These are phyloP conservation scores for Anguilla japonica DNA, from an alignment of 2,113 vertebrate species.

Conservation along the genomic window DNA sequence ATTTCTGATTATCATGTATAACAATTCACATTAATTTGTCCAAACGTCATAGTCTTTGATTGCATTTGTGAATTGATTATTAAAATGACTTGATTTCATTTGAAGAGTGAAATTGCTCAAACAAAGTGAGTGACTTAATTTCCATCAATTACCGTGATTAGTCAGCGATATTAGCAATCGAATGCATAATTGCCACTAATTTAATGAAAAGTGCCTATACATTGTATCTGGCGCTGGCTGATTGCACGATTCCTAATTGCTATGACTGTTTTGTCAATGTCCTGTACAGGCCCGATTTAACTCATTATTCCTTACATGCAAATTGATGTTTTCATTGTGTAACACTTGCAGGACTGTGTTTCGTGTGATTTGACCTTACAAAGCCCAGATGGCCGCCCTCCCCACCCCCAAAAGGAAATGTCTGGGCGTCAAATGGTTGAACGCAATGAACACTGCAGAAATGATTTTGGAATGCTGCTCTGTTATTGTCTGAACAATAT, in stretches of 20 bases:
- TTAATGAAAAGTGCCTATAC: background rate
- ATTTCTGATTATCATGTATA: background rate
- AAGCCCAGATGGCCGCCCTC: no score
- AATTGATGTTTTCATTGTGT: background rate
- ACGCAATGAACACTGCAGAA: no score
- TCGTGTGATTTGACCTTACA: no score
- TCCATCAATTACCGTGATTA: background rate
- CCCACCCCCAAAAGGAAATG: no score
- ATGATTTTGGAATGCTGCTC: no score
- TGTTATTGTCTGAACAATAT: no score
- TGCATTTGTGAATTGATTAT: slow-evolving; percentile 6
- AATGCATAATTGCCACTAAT: background rate
- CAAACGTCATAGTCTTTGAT: background rate
- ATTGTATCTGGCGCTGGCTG: background rate
- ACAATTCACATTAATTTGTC: background rate
- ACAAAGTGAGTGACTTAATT: slow-evolving; percentile 3
- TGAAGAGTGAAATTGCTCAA: slow-evolving; percentile 5
- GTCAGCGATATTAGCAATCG: background rate
- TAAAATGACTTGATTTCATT: slow-evolving; percentile 5
- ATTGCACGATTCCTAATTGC: background rate
- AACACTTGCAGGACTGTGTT: no score
- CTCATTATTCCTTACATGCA: background rate
- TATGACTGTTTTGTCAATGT: background rate
- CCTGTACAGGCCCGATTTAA: background rate
- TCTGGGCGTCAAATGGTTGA: no score